Evolutionary conservation across 2,888 invertebrate genomes (phyloP).

Genomic region (Andrena bicolor): DNA sequence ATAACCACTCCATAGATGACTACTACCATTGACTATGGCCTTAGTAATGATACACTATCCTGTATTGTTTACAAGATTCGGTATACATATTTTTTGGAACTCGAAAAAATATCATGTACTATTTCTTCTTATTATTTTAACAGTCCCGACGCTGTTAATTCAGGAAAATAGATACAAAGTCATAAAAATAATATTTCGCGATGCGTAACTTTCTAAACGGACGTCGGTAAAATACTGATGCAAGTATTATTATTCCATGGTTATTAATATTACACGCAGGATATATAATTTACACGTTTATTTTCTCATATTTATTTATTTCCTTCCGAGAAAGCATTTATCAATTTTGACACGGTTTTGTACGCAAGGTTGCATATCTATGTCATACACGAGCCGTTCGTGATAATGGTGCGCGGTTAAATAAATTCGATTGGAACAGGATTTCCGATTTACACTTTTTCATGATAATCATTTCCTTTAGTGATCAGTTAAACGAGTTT

Average conservation of each 20-base stretch:
- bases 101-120: slow-evolving; percentile 16
- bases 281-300: neutral
- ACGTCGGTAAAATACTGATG: too few relatives aligned
- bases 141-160: slow-evolving; percentile 3
- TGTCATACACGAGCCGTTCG: neutral
- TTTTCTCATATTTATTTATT: too few relatives aligned
- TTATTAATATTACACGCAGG: neutral
- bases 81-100: too few relatives aligned
- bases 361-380: slow-evolving; percentile 6
- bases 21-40: slow-evolving; percentile 44
- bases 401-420: slow-evolving; percentile 14
- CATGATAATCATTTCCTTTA: neutral
- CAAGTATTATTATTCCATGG: neutral
- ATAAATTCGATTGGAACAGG: slow-evolving; percentile 6
- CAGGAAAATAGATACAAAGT: slow-evolving; percentile 10
- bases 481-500: neutral
- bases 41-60: slow-evolving; percentile 13
- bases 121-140: slow-evolving; percentile 7
- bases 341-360: neutral
- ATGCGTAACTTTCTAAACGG: too few relatives aligned
- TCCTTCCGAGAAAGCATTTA: neutral
- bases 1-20: slow-evolving; percentile 68
- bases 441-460: neutral
- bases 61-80: neutral
- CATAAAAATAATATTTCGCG: neutral